A percentile compares a stretch with the other conserved stretches of the same genome.
phyloP scores from a whole-genome alignment of 1,140 invertebrate genomes.

The Drosophila santomea region DNA sequence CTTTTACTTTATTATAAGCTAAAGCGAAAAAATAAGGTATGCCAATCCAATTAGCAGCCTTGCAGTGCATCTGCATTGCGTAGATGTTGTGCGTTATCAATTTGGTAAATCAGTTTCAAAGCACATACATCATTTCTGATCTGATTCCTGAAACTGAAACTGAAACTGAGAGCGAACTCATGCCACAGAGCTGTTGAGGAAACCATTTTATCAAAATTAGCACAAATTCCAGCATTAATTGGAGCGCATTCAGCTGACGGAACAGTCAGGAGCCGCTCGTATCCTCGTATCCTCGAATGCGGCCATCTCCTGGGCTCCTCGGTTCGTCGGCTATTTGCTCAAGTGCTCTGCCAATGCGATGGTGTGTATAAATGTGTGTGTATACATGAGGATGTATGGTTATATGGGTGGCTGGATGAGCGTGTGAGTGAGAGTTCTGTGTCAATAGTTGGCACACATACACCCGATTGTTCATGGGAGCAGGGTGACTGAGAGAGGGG shows the following conservation, averaged over 20 bases:
- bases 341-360: conserved; percentile 58
- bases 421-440: conserved; percentile 56
- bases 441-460: conserved; percentile 78
- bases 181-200: neutral
- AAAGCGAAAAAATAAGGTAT: no score
- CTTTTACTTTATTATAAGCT: no score
- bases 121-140: neutral
- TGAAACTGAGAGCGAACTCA: neutral
- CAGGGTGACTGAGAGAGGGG: no score
- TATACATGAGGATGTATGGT: neutral
- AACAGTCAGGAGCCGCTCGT: conserved; percentile 8
- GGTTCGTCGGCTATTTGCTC: conserved; percentile 60
- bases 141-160: neutral
- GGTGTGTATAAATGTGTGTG: conserved; percentile 9
- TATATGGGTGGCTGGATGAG: conserved; percentile 12
- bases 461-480: conserved; percentile 17
- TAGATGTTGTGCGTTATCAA: no score
- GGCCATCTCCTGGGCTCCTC: conserved; percentile 53
- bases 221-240: conserved; percentile 40
- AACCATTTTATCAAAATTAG: conserved; percentile 23
- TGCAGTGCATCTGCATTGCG: no score
- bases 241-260: conserved; percentile 32
- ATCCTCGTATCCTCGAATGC: neutral
- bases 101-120: neutral
- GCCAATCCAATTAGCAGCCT: no score